These are phyloP conservation scores for Egretta garzetta DNA, from an alignment of 2,113 vertebrate species.

Conservation along the genomic window DNA sequence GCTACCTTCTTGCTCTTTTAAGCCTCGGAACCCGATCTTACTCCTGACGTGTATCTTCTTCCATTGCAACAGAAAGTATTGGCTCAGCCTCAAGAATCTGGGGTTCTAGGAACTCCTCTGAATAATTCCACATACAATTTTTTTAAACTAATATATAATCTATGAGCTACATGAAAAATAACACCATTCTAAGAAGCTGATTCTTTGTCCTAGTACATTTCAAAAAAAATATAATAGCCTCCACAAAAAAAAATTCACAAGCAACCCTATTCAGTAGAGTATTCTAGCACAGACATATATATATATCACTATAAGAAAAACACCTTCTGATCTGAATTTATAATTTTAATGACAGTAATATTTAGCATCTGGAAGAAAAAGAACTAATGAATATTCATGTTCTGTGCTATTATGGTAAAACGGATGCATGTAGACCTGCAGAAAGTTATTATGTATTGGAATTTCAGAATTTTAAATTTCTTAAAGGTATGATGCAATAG, in stretches of 20 bases:
- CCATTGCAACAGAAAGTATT: slow-evolving; percentile 33
- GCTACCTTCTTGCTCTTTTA: slow-evolving; percentile 15
- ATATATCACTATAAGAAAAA: neutral
- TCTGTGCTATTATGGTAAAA: neutral
- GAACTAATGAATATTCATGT: neutral
- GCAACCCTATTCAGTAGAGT: neutral
- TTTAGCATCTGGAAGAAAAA: neutral
- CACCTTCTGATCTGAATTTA: neutral
- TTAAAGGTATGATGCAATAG: neutral
- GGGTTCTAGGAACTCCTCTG: slow-evolving; percentile 39
- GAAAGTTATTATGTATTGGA: neutral
- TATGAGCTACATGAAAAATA: neutral
- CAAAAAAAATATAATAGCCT: neutral
- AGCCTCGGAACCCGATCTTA: neutral
- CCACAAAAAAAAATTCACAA: neutral
- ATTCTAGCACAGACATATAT: neutral
- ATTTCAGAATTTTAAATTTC: neutral
- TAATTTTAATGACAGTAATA: neutral
- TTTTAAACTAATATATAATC: neutral
- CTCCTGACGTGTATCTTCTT: neutral
- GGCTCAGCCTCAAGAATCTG: slow-evolving; percentile 12
- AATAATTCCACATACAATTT: neutral
- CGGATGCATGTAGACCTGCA: neutral
- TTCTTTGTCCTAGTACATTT: neutral
- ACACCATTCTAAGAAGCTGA: neutral